Percentiles rank a stretch among this genome's conserved stretches.
These are phyloP conservation scores for Cynaeus angustus DNA, from an alignment of 2,888 invertebrate genomes.

Conservation along the genomic window DNA sequence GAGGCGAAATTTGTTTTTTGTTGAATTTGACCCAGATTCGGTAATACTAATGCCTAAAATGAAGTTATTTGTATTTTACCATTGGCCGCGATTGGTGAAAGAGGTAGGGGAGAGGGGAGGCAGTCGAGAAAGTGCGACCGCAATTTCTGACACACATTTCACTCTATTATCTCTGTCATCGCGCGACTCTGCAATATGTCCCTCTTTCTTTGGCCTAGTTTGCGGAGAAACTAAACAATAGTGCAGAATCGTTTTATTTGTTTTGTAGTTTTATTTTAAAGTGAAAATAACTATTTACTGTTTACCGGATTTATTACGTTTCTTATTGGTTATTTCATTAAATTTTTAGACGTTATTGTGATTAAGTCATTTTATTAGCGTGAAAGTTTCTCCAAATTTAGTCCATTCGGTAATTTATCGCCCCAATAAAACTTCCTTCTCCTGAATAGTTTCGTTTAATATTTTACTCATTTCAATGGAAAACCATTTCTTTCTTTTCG, in stretches of 20 bases:
- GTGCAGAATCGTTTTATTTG: slow-evolving; percentile 46
- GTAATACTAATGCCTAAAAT: slow-evolving; percentile 47
- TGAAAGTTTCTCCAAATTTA: slow-evolving; percentile 29
- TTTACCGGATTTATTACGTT: slow-evolving; percentile 41
- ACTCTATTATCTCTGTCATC: slow-evolving; percentile 63
- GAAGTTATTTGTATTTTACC: slow-evolving; percentile 38
- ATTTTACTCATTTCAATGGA: not conserved
- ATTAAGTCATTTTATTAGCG: slow-evolving; percentile 34
- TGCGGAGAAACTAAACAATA: slow-evolving; percentile 68
- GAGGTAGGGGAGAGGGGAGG: slow-evolving; percentile 50
- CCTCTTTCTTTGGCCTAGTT: slow-evolving; percentile 69
- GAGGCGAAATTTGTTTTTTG: slow-evolving; percentile 39
- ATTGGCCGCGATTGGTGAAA: slow-evolving; percentile 41
- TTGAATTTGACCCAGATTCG: slow-evolving; percentile 46
- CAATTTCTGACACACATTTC: slow-evolving; percentile 68
- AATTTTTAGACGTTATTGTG: slow-evolving; percentile 12
- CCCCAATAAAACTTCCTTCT: slow-evolving; percentile 14
- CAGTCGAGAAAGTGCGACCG: slow-evolving; percentile 65
- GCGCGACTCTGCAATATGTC: slow-evolving; percentile 56
- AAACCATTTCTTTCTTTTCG: slow-evolving; percentile 33
- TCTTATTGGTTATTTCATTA: slow-evolving; percentile 44
- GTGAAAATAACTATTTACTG: slow-evolving; percentile 46
- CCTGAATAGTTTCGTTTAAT: not conserved
- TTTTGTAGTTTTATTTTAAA: slow-evolving; percentile 51
- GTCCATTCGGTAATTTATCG: slow-evolving; percentile 13